A percentile compares a stretch with the other conserved stretches of the same genome.
Evolutionary conservation across 37 sponge, comb jelly and placozoan genomes (phyloP).

Genomic region (Crambe crambe): DNA sequence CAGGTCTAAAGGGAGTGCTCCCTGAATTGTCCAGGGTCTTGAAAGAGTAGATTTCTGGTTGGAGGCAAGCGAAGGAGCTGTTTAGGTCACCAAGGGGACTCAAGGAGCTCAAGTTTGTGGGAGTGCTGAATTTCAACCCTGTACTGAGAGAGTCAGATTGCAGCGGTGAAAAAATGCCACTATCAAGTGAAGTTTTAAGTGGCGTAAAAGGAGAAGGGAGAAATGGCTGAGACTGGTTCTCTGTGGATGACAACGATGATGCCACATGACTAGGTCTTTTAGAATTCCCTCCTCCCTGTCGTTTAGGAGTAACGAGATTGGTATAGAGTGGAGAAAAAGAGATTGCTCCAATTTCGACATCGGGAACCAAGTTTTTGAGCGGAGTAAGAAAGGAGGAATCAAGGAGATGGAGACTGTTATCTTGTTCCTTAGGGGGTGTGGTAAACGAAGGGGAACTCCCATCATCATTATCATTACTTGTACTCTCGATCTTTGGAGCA

Average conservation of each 20-base stretch:
- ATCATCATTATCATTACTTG: neutral
- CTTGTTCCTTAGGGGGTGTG: constrained; percentile 21
- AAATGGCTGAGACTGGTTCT: neutral
- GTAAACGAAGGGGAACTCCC: neutral
- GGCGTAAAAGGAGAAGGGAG: constrained; percentile 47
- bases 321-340: constrained; percentile 46
- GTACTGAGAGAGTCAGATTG: neutral
- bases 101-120: constrained; percentile 3
- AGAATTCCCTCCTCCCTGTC: too few species aligned
- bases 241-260: neutral
- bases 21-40: constrained; percentile 1
- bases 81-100: constrained; percentile 31
- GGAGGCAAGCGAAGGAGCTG: constrained; percentile 17
- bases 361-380: constrained; percentile 2
- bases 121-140: constrained; percentile 48
- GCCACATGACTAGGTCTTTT: neutral
- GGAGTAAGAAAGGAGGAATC: constrained; percentile 53
- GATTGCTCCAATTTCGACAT: constrained; percentile 21
- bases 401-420: constrained; percentile 21
- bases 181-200: constrained; percentile 32
- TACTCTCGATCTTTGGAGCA: too few species aligned
- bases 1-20: constrained; percentile 13
- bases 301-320: constrained; percentile 33
- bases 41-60: constrained; percentile 3
- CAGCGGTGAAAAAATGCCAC: constrained; percentile 53